Percentiles rank a stretch among this genome's conserved stretches.
Conservation (phyloP, 2,888 invertebrate species). For the Cepaea hortensis region DNA sequence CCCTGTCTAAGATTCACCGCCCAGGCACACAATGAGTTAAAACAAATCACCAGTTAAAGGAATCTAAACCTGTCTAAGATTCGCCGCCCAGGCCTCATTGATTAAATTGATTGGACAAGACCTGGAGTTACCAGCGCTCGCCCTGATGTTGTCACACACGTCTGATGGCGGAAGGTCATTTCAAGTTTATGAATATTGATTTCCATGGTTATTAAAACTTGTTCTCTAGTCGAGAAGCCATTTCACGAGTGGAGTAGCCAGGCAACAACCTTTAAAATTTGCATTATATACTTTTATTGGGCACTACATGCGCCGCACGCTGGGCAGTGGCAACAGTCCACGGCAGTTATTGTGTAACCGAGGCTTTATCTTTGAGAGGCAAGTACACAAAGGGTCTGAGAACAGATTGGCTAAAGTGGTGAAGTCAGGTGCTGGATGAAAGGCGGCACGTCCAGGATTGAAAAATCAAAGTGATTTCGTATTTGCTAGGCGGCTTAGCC, state of each 20-base stretch:
- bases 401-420: neutral
- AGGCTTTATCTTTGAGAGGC: conserved; percentile 18
- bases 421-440: no score
- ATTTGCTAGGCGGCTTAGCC: no score
- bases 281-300: conserved; percentile 30
- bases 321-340: neutral
- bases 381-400: neutral
- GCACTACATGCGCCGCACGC: neutral
- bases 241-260: conserved; percentile 13
- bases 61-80: neutral
- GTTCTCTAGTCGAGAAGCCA: conserved; percentile 27
- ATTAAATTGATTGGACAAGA: conserved; percentile 7
- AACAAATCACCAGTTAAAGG: neutral
- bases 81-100: neutral
- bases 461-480: no score
- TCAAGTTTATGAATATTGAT: conserved; percentile 42
- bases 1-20: no score
- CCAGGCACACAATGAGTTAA: no score
- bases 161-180: conserved; percentile 41
- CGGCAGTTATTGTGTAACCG: neutral
- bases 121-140: neutral
- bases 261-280: conserved; percentile 38
- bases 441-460: no score
- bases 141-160: conserved; percentile 15
- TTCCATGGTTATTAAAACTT: conserved; percentile 33